Evolutionary conservation across 1,140 invertebrate species (phyloP), one percentile per base, ranked within the genome.

Genomic region (Pantala flavescens): DNA sequence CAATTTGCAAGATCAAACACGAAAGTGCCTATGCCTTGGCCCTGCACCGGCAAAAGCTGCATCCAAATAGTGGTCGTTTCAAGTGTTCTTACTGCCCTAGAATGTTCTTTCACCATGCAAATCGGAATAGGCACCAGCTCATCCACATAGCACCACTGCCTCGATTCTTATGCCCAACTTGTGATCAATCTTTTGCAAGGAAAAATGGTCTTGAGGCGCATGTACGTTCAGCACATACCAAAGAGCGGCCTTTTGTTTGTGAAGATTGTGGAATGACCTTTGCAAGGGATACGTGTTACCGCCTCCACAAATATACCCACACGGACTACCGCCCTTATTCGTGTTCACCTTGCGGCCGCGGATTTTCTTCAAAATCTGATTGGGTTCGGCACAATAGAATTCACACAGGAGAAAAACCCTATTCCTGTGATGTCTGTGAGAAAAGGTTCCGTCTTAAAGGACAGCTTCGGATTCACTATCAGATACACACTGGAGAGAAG

Each of bases 181-280:
- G 49, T 21, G n/a, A 16, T 12, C 14, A 14, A 1, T 63, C 49
- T 21, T 63, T 63, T 63, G 49, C 49, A 16, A 16, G 49, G 16
- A 63, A 63, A 21, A 3, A 63, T 63, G 49, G 49, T 12, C 84
- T 95, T 16, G 95, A 95, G 82, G 93, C 95, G 5, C 87, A 95
- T 87, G 85, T 88, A 87, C 84, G 91, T 21, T 63, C 49, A 14
- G 95, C 93, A 0, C 93, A 95, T 82, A 95, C 93, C 0, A 93
- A 93, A 24, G 91, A 93, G 81, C 86, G 91, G 78, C 94, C 91
- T 71, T 96, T 91, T 82, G 94, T 93, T 80, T 95, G 93, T 83
- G 93, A 95, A 82, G 91, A 92, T 81, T 95, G 94, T 83, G 93
- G 93, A 77, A 95, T 94, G 81, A 94, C 92, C 81, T 95, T 95